A percentile compares a stretch with the other conserved stretches of the same genome.
Evolutionary conservation across 2,113 vertebrate species (phyloP).

Genomic region (Psammodynastes pulverulentus): DNA sequence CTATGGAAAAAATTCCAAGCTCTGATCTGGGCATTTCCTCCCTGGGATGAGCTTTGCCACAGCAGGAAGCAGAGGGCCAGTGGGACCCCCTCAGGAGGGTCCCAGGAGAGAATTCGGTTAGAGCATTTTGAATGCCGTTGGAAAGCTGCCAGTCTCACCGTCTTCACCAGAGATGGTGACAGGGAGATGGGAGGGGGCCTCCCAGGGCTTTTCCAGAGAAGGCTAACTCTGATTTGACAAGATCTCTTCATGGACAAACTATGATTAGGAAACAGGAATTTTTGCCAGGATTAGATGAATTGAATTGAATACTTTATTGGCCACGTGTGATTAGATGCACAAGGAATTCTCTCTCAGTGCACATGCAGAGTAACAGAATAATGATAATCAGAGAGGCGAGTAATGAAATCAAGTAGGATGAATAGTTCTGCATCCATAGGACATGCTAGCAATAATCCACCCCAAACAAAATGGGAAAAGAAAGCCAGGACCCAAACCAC

Average conservation of each 20-base stretch:
- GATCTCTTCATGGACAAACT: background rate
- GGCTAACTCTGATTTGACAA: background rate
- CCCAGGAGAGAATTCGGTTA: background rate
- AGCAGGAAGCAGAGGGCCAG: background rate
- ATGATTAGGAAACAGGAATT: background rate
- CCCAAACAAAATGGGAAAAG: background rate
- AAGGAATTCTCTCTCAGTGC: background rate
- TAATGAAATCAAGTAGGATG: too few species aligned
- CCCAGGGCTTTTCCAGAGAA: background rate
- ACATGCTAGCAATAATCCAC: background rate
- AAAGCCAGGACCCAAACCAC: background rate
- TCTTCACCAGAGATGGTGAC: background rate
- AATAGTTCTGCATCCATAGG: background rate
- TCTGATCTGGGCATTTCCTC: background rate
- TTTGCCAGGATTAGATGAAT: background rate
- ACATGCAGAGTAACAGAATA: background rate
- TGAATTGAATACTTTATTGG: too few species aligned
- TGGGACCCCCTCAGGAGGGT: background rate
- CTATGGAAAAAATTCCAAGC: too few species aligned
- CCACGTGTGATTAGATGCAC: too few species aligned
- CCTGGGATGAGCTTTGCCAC: background rate
- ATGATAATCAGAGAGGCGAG: too few species aligned
- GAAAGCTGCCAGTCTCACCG: accelerated
- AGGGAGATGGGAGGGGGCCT: background rate
- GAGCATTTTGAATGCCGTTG: background rate